phyloP scores from a whole-genome alignment of 2,113 vertebrate genomes.

The Chascanopsetta lugubris region DNA sequence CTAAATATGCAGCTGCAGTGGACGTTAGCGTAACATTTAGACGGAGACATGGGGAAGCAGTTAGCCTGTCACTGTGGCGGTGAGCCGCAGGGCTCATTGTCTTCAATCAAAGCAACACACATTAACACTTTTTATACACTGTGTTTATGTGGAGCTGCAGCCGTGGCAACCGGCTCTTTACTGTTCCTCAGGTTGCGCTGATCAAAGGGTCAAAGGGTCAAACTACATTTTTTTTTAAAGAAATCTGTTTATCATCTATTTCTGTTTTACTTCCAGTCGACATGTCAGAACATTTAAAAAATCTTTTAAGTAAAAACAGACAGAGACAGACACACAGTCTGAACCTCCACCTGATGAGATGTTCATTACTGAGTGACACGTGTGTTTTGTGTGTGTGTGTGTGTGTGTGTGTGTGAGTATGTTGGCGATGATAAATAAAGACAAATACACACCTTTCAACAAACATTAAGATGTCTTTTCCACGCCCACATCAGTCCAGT shows the following conservation, averaged over 20 bases:
- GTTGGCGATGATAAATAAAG: too few relatives aligned
- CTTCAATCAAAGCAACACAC: neutral
- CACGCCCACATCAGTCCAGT: constrained; percentile 14
- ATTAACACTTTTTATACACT: neutral
- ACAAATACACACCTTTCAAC: constrained; percentile 28
- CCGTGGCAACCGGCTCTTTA: neutral
- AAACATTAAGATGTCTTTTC: constrained; percentile 19
- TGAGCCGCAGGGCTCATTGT: neutral
- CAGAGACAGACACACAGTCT: constrained; percentile 4
- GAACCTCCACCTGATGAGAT: constrained; percentile 13
- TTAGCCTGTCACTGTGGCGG: neutral
- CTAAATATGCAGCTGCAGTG: neutral
- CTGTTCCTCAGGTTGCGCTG: neutral
- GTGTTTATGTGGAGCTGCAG: neutral
- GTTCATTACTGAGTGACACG: constrained; percentile 18
- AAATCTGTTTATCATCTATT: neutral
- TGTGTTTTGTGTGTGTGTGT: constrained; percentile 4
- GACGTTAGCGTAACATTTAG: neutral
- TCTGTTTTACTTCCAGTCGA: neutral
- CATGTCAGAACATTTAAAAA: too few relatives aligned
- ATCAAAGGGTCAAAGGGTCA: neutral
- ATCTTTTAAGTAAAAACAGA: constrained; percentile 5
- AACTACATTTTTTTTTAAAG: neutral
- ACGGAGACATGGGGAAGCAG: neutral
- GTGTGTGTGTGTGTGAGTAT: constrained; percentile 12